phyloP scores from a whole-genome alignment of 2,113 vertebrate species.

The Microtus richardsoni region DNA sequence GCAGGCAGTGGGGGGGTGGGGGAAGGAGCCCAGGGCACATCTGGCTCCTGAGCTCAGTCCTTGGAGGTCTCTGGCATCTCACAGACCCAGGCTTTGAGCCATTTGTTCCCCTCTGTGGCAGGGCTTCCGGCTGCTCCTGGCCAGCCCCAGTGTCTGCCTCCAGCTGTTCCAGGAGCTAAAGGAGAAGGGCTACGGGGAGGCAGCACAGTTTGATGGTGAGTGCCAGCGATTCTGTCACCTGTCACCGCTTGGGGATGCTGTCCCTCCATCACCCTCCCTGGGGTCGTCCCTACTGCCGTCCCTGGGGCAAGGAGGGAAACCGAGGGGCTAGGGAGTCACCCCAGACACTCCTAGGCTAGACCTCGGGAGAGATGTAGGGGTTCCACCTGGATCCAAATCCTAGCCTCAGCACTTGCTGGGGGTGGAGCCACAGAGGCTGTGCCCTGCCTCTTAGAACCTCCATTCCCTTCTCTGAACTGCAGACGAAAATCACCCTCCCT shows the following conservation, averaged over 20 bases:
- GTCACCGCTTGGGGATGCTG: rapidly evolving
- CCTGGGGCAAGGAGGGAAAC: neutral
- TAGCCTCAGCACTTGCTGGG: neutral
- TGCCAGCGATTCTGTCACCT: rapidly evolving
- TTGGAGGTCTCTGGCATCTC: neutral
- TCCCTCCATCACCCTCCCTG: neutral
- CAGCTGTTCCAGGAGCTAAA: conserved; percentile 90
- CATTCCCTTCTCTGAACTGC: neutral
- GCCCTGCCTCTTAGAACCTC: neutral
- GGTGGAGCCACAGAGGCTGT: neutral
- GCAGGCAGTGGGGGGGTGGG: neutral
- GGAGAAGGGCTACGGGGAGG: conserved; percentile 88
- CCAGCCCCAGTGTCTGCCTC: conserved; percentile 92
- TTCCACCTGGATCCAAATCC: neutral
- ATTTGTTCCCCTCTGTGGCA: conserved; percentile 53
- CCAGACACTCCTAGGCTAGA: neutral
- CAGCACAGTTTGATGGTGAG: conserved; percentile 90
- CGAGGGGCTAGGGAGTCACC: too few relatives aligned
- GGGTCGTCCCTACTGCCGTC: neutral
- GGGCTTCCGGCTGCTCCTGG: conserved; percentile 95
- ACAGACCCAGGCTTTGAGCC: neutral
- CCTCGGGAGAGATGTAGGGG: neutral
- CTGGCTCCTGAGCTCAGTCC: neutral
- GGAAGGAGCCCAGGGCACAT: rapidly evolving
- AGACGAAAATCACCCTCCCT: neutral